A percentile compares a stretch with the other conserved stretches of the same genome.
phyloP scores from a whole-genome alignment of 1,140 invertebrate species.

The Lordiphosa stackelbergi region DNA sequence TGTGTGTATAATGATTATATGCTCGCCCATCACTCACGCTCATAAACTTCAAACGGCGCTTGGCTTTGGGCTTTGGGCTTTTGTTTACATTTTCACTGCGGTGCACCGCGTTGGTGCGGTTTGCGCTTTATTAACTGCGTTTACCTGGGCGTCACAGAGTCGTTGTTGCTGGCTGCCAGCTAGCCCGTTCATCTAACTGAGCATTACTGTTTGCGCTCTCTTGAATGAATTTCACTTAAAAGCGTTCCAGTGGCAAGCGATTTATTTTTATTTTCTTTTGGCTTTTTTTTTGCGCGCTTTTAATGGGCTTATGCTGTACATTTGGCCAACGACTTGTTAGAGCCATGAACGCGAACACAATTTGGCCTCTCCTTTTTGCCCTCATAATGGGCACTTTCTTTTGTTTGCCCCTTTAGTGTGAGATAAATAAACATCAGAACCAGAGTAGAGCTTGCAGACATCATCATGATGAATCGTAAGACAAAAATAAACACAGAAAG shows the following conservation, averaged over 20 bases:
- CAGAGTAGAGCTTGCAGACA: conserved; percentile 12
- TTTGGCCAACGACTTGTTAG: conserved; percentile 53
- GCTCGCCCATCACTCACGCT: conserved; percentile 36
- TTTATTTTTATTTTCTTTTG: conserved; percentile 20
- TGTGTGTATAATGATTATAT: conserved; percentile 1
- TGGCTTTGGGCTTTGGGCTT: conserved; percentile 48
- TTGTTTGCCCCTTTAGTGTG: conserved; percentile 55
- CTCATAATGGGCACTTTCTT: conserved; percentile 52
- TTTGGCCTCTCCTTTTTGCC: conserved; percentile 34
- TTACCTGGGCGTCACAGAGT: conserved; percentile 54
- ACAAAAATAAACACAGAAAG: conserved; percentile 59
- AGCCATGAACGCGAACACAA: conserved; percentile 27
- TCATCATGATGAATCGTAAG: conserved; percentile 36
- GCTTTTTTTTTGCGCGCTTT: conserved; percentile 42
- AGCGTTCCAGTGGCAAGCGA: conserved; percentile 33
- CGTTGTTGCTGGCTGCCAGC: conserved; percentile 20
- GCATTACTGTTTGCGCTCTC: conserved; percentile 29
- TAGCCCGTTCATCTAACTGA: conserved; percentile 22
- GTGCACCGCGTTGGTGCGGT: conserved; percentile 34
- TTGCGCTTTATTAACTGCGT: conserved; percentile 70
- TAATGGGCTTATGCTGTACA: conserved; percentile 69
- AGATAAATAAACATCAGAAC: conserved; percentile 37
- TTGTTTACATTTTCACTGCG: conserved; percentile 68
- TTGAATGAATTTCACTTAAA: conserved; percentile 69
- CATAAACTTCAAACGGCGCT: conserved; percentile 32